Evolutionary conservation across 2,888 invertebrate genomes (phyloP), one percentile per base, ranked within the genome.

Genomic region (Nesidiocoris tenuis): DNA sequence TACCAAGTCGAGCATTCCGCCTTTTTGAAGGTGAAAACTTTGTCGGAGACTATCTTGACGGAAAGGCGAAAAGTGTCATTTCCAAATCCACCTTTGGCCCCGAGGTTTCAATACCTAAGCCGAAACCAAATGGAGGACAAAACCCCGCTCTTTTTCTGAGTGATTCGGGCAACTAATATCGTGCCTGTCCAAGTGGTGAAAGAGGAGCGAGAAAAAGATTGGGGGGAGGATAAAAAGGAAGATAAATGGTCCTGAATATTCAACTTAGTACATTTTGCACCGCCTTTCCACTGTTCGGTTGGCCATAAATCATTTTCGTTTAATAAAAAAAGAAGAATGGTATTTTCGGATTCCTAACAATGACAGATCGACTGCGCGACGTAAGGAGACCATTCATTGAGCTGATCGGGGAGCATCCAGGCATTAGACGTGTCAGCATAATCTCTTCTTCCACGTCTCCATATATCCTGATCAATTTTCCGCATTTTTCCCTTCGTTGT

Each of bases 161-260:
- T 67, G 56, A 67, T 67, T 54, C 67, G 54, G 55, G 67, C 19
- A n/a, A 55, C 67, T 67, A 67, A 67, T 67, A 67, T 56, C 55
- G 39, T 39, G 21, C 67, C 67, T 56, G 67, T 67, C 55, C 19
- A 39, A 39, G 39, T 12, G 39, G 39, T 39, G 39, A 12, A 39
- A 12, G 12, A 39, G 39, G 39, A 39, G 12, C 5, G 39, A 55
- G 39, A 67, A 67, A 67, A 56, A 22, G 67, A 56, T 56, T 18
- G 65, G 39, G 19, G 65, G 56, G 23, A 55, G 67, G 67, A 55
- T 54, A 54, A 55, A 56, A 56, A 67, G 56, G 67, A 67, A 67
- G 67, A 67, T 67, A 67, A 67, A 67, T 67, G 56, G 22, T 67
- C 67, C 23, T 56, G 67, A 67, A 67, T 67, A 67, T 67, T 67